These are phyloP conservation scores for Nasua narica DNA, from an alignment of 2,797 vertebrate species.

Conservation along the genomic window DNA sequence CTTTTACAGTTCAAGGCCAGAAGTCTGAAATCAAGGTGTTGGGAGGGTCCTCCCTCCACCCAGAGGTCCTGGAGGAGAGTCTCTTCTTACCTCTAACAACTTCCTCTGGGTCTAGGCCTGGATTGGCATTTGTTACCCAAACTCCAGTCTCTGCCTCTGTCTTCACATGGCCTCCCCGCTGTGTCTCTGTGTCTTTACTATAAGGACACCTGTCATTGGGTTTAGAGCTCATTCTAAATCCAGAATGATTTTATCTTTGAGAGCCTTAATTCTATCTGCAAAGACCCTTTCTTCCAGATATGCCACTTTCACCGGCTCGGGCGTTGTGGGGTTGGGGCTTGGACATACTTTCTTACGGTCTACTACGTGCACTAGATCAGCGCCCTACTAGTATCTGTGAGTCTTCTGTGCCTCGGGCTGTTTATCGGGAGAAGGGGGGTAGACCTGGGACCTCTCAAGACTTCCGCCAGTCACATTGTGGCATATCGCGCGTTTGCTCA, in stretches of 20 bases:
- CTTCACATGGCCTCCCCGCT: neutral
- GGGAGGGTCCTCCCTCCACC: neutral
- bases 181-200: neutral
- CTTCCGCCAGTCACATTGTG: neutral
- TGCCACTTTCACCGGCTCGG: neutral
- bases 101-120: neutral
- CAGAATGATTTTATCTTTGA: neutral
- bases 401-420: neutral
- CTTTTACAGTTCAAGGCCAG: neutral
- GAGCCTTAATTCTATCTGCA: neutral
- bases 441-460: too few relatives aligned
- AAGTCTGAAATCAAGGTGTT: neutral
- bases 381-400: neutral
- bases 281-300: neutral
- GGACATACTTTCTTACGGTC: neutral
- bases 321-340: neutral
- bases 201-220: neutral
- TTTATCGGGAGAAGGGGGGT: neutral
- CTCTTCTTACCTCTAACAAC: neutral
- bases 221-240: neutral
- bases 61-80: neutral
- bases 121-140: neutral
- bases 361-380: fast-evolving
- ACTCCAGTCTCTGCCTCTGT: neutral
- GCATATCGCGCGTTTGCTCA: neutral